Percentiles rank a stretch among this genome's conserved stretches.
These are phyloP conservation scores for Phaonia tiefii DNA, from an alignment of 2,888 invertebrate species.

Conservation along the genomic window DNA sequence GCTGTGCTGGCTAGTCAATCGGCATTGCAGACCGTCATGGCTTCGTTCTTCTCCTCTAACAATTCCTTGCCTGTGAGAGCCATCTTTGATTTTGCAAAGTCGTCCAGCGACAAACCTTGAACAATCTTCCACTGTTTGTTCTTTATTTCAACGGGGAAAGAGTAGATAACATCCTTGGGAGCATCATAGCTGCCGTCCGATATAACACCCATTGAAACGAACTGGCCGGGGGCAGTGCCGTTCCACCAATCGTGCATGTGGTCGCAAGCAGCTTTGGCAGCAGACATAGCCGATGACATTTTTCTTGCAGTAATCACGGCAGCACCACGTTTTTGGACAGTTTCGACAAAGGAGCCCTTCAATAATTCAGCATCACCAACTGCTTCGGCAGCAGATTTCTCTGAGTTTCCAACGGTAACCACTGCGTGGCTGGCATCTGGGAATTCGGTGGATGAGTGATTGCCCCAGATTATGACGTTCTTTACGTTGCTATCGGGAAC, in stretches of 20 bases:
- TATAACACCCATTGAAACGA: constrained; percentile 97
- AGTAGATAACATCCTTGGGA: constrained; percentile 94
- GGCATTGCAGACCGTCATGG: constrained; percentile 88
- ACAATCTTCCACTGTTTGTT: constrained; percentile 94
- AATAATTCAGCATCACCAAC: constrained; percentile 92
- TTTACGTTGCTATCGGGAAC: constrained; percentile 88
- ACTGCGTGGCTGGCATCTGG: constrained; percentile 93
- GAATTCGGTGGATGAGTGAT: constrained; percentile 99
- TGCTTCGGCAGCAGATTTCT: constrained; percentile 85
- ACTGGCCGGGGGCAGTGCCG: constrained; percentile 88
- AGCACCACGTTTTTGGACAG: constrained; percentile 98
- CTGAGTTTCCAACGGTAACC: constrained; percentile 82
- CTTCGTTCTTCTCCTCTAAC: constrained; percentile 92
- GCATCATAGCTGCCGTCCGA: constrained; percentile 97
- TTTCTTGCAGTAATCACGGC: constrained; percentile 98
- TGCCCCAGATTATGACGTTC: constrained; percentile 99
- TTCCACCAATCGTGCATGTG: constrained; percentile 98
- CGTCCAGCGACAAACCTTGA: constrained; percentile 89
- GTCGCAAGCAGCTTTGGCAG: constrained; percentile 98
- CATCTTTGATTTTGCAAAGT: constrained; percentile 92
- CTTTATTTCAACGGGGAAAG: constrained; percentile 94
- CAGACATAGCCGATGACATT: constrained; percentile 99
- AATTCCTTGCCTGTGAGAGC: constrained; percentile 93
- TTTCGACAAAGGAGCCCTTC: constrained; percentile 91
- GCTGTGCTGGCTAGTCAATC: constrained; percentile 84